Percentiles rank a stretch among this genome's conserved stretches.
Conservation (phyloP, 1,140 invertebrate species). For the Pararge aegeria region DNA sequence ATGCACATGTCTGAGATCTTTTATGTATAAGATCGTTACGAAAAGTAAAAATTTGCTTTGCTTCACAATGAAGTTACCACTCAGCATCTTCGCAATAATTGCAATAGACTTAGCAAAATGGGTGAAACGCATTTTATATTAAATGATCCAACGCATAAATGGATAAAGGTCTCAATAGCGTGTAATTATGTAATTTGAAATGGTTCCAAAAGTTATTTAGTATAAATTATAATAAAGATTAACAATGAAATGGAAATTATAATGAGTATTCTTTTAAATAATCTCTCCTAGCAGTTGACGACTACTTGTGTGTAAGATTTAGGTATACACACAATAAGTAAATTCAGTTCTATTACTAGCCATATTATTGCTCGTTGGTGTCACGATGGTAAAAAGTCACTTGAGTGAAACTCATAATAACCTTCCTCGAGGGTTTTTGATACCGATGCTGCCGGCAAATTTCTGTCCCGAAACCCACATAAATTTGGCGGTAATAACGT, state of each 20-base stretch:
- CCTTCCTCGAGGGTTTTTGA: no score
- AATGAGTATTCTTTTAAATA: no score
- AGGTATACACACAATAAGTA: no score
- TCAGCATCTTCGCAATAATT: slow-evolving; percentile 13
- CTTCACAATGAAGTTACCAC: slow-evolving; percentile 15
- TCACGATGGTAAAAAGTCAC: no score
- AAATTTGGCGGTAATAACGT: not conserved
- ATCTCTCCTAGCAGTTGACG: no score
- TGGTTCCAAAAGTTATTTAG: not conserved
- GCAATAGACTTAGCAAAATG: slow-evolving; percentile 15
- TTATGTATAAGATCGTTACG: slow-evolving; percentile 16
- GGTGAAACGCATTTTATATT: slow-evolving; percentile 17
- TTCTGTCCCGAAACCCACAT: no score
- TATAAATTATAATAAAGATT: not conserved
- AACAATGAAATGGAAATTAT: not conserved
- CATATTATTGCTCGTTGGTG: no score
- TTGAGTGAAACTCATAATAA: no score
- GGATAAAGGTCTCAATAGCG: slow-evolving; percentile 18
- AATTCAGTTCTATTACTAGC: no score
- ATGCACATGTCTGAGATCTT: slow-evolving; percentile 8
- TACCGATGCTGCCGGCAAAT: no score
- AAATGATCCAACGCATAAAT: slow-evolving; percentile 12
- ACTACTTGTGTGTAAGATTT: no score
- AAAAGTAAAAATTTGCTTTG: slow-evolving; percentile 22
- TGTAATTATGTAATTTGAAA: slow-evolving; percentile 20